A percentile compares a stretch with the other conserved stretches of the same genome.
Evolutionary conservation across 1,140 invertebrate species (phyloP).

Genomic region (Leptopilina clavipes): DNA sequence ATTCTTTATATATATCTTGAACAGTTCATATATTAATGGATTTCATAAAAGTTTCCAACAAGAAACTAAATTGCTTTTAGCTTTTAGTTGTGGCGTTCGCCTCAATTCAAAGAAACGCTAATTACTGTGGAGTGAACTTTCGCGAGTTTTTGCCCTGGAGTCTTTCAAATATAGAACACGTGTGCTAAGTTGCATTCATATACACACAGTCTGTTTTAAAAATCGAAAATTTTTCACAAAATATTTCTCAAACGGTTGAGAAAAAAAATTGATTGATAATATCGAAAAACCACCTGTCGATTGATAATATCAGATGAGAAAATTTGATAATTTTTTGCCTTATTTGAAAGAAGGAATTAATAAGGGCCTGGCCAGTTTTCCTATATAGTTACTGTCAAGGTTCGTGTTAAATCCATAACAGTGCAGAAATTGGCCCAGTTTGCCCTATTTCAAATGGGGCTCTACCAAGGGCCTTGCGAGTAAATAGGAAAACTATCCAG

Average conservation of each 20-base stretch:
- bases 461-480: too few relatives aligned
- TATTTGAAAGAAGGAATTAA: too few relatives aligned
- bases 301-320: too few relatives aligned
- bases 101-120: conserved; percentile 31
- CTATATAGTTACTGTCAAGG: too few relatives aligned
- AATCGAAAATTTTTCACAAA: not conserved
- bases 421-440: too few relatives aligned
- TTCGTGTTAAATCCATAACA: too few relatives aligned
- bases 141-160: conserved; percentile 32
- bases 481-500: too few relatives aligned
- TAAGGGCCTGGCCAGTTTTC: too few relatives aligned
- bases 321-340: too few relatives aligned
- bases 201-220: not conserved
- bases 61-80: conserved; percentile 35
- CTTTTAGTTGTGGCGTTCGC: conserved; percentile 31
- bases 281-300: too few relatives aligned
- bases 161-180: conserved; percentile 30
- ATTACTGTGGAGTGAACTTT: conserved; percentile 35
- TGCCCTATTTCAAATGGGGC: too few relatives aligned
- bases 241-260: not conserved
- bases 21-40: conserved; percentile 2
- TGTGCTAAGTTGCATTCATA: not conserved
- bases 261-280: not conserved
- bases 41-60: conserved; percentile 27
- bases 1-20: not conserved